A percentile compares a stretch with the other conserved stretches of the same genome.
These are phyloP conservation scores for Drosophila robusta DNA, from an alignment of 2,888 invertebrate species.

Conservation along the genomic window DNA sequence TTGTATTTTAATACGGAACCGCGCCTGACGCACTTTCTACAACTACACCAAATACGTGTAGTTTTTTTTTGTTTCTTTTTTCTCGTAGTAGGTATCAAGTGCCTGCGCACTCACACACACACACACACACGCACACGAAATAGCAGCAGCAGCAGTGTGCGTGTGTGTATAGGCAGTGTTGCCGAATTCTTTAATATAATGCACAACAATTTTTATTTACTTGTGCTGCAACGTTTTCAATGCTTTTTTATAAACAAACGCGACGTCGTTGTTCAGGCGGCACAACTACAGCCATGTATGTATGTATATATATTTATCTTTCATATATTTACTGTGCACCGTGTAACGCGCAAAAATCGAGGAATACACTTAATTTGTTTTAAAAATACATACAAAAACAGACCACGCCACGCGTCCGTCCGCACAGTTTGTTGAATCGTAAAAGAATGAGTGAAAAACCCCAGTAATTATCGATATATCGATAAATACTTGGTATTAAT, in stretches of 20 bases:
- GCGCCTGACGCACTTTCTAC: constrained; percentile 71
- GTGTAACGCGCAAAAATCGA: constrained; percentile 24
- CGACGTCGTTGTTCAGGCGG: constrained; percentile 15
- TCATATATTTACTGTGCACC: constrained; percentile 15
- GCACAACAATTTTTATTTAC: constrained; percentile 46
- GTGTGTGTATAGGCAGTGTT: constrained; percentile 22
- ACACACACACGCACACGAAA: background rate
- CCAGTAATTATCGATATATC: constrained; percentile 34
- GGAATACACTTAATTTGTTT: constrained; percentile 40
- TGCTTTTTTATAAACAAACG: constrained; percentile 45
- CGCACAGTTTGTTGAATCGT: constrained; percentile 56
- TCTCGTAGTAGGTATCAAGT: constrained; percentile 59
- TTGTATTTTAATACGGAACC: constrained; percentile 50
- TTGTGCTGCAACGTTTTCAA: constrained; percentile 26
- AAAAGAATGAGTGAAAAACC: constrained; percentile 51
- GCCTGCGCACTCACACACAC: constrained; percentile 49
- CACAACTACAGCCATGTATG: constrained; percentile 15
- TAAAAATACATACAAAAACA: constrained; percentile 60
- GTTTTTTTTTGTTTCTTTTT: constrained; percentile 29
- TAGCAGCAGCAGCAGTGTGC: constrained; percentile 1
- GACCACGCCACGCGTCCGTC: constrained; percentile 65
- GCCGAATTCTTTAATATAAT: constrained; percentile 35
- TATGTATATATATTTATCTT: constrained; percentile 12
- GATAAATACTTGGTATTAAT: constrained; percentile 28
- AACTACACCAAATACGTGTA: constrained; percentile 36